Conservation (phyloP, 1,140 invertebrate genomes). For the Ceratitis capitata region DNA sequence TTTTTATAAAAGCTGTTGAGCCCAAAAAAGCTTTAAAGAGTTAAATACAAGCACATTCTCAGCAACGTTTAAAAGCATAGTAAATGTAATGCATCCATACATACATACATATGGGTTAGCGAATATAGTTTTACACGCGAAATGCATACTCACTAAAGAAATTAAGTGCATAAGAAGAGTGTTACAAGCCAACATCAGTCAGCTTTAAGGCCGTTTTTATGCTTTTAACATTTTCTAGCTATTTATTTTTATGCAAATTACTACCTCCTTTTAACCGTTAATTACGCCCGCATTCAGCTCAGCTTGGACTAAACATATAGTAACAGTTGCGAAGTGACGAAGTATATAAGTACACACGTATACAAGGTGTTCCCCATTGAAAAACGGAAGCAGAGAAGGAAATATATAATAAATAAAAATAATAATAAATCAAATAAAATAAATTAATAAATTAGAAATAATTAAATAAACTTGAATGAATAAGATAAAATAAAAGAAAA, state of each 20-base stretch:
- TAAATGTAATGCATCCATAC: too few relatives aligned
- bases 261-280: background rate
- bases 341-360: too few relatives aligned
- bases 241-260: background rate
- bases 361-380: too few relatives aligned
- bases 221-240: background rate
- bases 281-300: background rate
- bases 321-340: background rate
- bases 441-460: too few relatives aligned
- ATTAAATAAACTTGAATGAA: too few relatives aligned
- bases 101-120: background rate
- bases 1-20: too few relatives aligned
- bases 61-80: too few relatives aligned
- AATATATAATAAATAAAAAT: too few relatives aligned
- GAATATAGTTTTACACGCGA: too few relatives aligned
- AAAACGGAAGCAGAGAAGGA: too few relatives aligned
- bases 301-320: background rate
- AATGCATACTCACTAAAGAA: background rate
- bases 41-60: background rate
- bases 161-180: background rate
- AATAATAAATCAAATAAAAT: too few relatives aligned
- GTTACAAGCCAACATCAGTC: background rate
- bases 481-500: too few relatives aligned
- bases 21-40: background rate
- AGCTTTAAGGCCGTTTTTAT: background rate